phyloP scores from a whole-genome alignment of 2,113 vertebrate genomes.

The Lota lota region DNA sequence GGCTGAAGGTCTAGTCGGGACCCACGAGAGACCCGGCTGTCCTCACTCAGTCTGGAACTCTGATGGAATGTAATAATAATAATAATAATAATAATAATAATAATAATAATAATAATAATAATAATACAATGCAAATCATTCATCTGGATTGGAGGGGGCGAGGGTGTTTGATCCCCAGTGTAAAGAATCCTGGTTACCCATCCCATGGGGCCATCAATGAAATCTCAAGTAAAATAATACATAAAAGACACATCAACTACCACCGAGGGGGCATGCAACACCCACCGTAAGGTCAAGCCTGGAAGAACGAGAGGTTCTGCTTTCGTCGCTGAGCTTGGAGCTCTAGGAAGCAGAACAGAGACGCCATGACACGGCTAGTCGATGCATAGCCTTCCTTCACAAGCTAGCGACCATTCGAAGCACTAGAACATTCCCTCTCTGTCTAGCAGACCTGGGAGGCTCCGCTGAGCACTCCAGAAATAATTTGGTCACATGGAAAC shows the following conservation, averaged over 20 bases:
- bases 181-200: neutral
- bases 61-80: constrained; percentile 31
- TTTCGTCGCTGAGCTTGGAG: constrained; percentile 64
- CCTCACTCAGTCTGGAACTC: constrained; percentile 70
- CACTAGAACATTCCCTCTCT: too few species aligned
- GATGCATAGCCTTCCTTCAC: too few species aligned
- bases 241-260: too few species aligned
- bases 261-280: neutral
- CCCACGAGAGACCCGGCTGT: constrained; percentile 51
- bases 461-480: too few species aligned
- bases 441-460: too few species aligned
- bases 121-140: neutral
- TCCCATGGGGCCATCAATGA: neutral
- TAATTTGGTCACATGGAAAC: too few species aligned
- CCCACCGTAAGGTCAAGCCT: constrained; percentile 46
- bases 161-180: too few species aligned
- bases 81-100: neutral
- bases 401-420: too few species aligned
- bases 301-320: constrained; percentile 47
- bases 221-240: neutral
- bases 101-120: too few species aligned
- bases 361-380: neutral
- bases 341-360: constrained; percentile 36
- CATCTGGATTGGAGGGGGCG: neutral
- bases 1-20: constrained; percentile 64